Percentiles rank a stretch among this genome's conserved stretches.
Conservation (phyloP, 2,888 invertebrate species). For the Leucoptera coffeella region DNA sequence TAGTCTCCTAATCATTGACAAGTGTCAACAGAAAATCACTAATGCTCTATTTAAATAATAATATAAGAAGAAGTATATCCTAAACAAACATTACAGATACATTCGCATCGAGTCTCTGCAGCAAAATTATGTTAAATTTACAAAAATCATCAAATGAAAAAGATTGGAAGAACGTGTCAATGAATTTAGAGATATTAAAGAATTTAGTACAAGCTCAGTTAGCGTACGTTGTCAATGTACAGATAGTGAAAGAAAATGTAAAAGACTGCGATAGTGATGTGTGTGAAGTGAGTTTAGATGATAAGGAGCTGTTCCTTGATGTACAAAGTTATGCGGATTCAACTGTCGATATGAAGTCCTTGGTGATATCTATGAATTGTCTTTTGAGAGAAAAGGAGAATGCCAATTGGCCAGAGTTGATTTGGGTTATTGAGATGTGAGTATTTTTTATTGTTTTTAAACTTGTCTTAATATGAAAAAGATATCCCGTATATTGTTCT, state of each 20-base stretch:
- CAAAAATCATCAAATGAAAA: constrained; percentile 22
- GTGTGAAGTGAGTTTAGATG: constrained; percentile 26
- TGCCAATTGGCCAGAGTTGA: constrained; percentile 64
- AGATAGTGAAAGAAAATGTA: constrained; percentile 29
- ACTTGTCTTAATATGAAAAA: no score
- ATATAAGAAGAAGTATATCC: no score
- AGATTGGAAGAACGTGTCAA: constrained; percentile 27
- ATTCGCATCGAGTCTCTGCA: constrained; percentile 28
- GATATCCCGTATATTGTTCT: no score
- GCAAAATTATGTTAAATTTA: constrained; percentile 24
- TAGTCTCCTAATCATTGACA: no score
- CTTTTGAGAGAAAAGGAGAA: constrained; percentile 51
- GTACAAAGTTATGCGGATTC: constrained; percentile 59
- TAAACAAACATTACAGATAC: constrained; percentile 37
- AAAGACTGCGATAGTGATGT: constrained; percentile 31
- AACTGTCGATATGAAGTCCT: constrained; percentile 46
- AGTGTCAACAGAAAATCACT: no score
- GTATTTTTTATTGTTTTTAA: constrained; percentile 14
- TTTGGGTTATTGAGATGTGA: constrained; percentile 64
- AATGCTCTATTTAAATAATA: no score
- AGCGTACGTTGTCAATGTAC: constrained; percentile 39
- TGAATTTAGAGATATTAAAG: constrained; percentile 31
- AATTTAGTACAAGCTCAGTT: constrained; percentile 28
- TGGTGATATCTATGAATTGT: constrained; percentile 58
- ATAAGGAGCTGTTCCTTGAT: constrained; percentile 26